phyloP scores from a whole-genome alignment of 2,888 invertebrate species.

The Lamellibrachia columna region DNA sequence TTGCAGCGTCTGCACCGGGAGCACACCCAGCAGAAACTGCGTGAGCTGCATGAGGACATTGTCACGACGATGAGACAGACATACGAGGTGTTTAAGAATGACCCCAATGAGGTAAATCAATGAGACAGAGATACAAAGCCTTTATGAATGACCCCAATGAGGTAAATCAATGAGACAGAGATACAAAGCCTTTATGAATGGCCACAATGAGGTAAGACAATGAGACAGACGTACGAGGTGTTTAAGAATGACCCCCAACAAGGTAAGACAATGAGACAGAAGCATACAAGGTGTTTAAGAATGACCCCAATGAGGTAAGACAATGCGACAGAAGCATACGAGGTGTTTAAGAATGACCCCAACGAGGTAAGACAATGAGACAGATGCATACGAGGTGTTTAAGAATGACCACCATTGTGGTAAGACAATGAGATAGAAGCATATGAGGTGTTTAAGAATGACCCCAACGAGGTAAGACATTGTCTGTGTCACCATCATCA shows the following conservation, averaged over 20 bases:
- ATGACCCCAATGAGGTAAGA: slow-evolving; percentile 34
- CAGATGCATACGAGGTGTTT: slow-evolving; percentile 42
- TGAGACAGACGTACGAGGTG: slow-evolving; percentile 39
- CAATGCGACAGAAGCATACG: slow-evolving; percentile 58
- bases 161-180: slow-evolving; percentile 55
- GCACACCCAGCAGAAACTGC: slow-evolving; percentile 61
- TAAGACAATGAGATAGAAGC: slow-evolving; percentile 57
- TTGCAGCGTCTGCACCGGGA: slow-evolving; percentile 66
- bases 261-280: slow-evolving; percentile 53
- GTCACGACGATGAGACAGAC: slow-evolving; percentile 60
- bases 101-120: slow-evolving; percentile 42
- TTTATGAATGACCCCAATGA: slow-evolving; percentile 49
- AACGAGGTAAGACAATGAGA: neutral
- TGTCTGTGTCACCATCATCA: neutral
- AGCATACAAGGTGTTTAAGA: slow-evolving; percentile 61
- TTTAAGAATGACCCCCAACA: neutral
- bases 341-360: slow-evolving; percentile 56
- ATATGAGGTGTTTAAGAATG: slow-evolving; percentile 47
- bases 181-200: slow-evolving; percentile 60
- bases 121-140: slow-evolving; percentile 60
- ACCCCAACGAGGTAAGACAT: slow-evolving; percentile 55
- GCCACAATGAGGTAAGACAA: slow-evolving; percentile 42
- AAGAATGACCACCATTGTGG: neutral
- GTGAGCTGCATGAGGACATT: slow-evolving; percentile 59
- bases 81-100: slow-evolving; percentile 60